phyloP scores from a whole-genome alignment of 2,888 invertebrate genomes.

The Agriotes lineatus region DNA sequence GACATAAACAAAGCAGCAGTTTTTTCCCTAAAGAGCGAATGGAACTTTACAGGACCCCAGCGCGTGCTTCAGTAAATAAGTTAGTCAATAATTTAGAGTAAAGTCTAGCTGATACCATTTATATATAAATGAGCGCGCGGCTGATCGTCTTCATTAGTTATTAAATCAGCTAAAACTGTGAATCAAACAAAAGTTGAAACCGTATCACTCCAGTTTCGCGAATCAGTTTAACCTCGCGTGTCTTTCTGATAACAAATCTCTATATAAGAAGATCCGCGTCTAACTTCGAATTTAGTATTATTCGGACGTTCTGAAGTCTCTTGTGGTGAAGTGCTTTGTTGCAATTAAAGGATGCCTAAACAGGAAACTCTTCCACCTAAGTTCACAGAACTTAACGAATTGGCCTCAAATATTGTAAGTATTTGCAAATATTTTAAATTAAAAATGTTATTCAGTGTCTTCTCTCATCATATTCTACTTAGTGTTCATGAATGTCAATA shows the following conservation, averaged over 20 bases:
- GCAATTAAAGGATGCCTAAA: slow-evolving; percentile 7
- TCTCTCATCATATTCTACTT: neutral
- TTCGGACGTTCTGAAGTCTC: neutral
- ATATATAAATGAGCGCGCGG: neutral
- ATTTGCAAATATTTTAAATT: too few relatives aligned
- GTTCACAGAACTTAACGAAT: slow-evolving; percentile 68
- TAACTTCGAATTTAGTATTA: neutral
- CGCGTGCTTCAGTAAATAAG: neutral
- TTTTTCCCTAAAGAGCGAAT: neutral
- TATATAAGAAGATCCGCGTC: slow-evolving; percentile 3
- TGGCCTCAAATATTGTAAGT: slow-evolving; percentile 67
- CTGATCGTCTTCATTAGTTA: too few relatives aligned
- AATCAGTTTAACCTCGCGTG: neutral
- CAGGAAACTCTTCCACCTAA: slow-evolving; percentile 60
- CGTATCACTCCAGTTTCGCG: neutral
- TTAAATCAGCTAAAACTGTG: neutral
- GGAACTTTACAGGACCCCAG: slow-evolving; percentile 11
- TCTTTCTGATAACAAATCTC: neutral
- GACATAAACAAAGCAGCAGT: too few relatives aligned
- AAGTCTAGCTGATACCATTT: slow-evolving; percentile 8
- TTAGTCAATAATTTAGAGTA: slow-evolving; percentile 16
- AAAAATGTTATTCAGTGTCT: too few relatives aligned
- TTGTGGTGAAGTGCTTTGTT: slow-evolving; percentile 1
- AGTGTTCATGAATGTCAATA: too few relatives aligned
- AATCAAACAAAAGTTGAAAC: neutral